These are phyloP conservation scores for Sycobia sp. DNA, from an alignment of 1,140 invertebrate genomes.

Conservation along the genomic window DNA sequence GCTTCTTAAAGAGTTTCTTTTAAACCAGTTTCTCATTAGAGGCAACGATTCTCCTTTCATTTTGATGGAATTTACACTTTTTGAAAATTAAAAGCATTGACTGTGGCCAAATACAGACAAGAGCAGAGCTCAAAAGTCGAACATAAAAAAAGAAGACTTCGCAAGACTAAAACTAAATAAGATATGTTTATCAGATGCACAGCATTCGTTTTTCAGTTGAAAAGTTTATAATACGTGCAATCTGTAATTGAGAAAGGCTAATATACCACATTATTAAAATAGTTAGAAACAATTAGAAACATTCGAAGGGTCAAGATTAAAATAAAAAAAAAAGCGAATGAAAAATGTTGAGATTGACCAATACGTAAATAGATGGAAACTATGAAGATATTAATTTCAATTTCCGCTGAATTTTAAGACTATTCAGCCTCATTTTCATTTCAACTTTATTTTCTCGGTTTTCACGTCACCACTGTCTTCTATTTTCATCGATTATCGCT, in stretches of 20 bases:
- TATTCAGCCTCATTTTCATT: too few species aligned
- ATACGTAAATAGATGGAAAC: constrained; percentile 14
- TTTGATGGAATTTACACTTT: constrained; percentile 58
- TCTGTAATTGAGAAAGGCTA: constrained; percentile 7
- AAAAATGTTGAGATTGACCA: constrained; percentile 16
- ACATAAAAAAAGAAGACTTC: constrained; percentile 21
- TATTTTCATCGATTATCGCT: neutral
- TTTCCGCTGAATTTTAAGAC: too few species aligned
- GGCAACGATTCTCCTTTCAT: constrained; percentile 53
- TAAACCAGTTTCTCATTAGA: constrained; percentile 59
- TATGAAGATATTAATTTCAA: too few species aligned
- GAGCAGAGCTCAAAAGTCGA: constrained; percentile 23
- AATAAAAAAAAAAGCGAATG: too few species aligned
- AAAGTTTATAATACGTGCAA: constrained; percentile 12
- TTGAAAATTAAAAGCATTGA: constrained; percentile 31
- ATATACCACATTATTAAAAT: constrained; percentile 19
- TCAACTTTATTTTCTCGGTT: constrained; percentile 15
- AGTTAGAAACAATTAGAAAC: constrained; percentile 4
- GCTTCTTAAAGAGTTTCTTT: constrained; percentile 89
- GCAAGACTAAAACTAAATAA: constrained; percentile 14
- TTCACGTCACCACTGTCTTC: neutral
- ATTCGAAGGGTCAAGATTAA: neutral
- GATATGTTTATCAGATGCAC: constrained; percentile 10
- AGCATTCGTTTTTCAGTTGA: constrained; percentile 18
- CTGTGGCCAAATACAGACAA: constrained; percentile 25